phyloP scores from a whole-genome alignment of 2,797 vertebrate species.

The Clarias pachynema region DNA sequence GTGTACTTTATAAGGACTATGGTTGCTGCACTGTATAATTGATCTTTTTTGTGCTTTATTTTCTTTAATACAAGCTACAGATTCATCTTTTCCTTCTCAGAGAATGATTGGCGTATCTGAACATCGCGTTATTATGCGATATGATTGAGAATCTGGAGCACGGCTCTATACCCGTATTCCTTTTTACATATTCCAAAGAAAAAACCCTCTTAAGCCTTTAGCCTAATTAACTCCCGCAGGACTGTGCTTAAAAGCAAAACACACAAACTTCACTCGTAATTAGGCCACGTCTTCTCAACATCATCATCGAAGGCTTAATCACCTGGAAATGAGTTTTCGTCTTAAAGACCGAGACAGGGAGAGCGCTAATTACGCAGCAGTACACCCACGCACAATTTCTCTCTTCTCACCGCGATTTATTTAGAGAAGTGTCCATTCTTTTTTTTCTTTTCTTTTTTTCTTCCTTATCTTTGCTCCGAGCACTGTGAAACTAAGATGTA shows the following conservation, averaged over 20 bases:
- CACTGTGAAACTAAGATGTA: slow-evolving; percentile 13
- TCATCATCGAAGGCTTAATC: slow-evolving; percentile 67
- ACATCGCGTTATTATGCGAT: not conserved
- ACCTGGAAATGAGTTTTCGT: slow-evolving; percentile 64
- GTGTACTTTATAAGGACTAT: not conserved
- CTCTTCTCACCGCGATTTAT: not conserved
- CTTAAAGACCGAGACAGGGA: slow-evolving; percentile 49
- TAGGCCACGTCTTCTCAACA: slow-evolving; percentile 62
- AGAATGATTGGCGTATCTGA: not conserved
- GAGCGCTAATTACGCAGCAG: slow-evolving; percentile 65
- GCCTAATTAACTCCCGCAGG: slow-evolving; percentile 69
- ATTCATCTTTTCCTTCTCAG: not conserved
- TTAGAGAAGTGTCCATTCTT: not conserved
- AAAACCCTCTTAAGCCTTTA: slow-evolving; percentile 15
- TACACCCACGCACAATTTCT: slow-evolving; percentile 24
- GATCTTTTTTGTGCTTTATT: not conserved
- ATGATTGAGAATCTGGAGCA: not conserved
- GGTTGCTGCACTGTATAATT: not conserved
- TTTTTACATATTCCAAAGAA: slow-evolving; percentile 12
- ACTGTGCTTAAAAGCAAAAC: slow-evolving; percentile 50
- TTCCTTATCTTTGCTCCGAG: not conserved
- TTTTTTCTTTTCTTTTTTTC: not conserved
- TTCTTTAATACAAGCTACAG: not conserved
- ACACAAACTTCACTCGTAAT: slow-evolving; percentile 65
- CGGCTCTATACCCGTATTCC: not conserved